phyloP scores from a whole-genome alignment of 2,113 vertebrate species.

The Grantiella picta region DNA sequence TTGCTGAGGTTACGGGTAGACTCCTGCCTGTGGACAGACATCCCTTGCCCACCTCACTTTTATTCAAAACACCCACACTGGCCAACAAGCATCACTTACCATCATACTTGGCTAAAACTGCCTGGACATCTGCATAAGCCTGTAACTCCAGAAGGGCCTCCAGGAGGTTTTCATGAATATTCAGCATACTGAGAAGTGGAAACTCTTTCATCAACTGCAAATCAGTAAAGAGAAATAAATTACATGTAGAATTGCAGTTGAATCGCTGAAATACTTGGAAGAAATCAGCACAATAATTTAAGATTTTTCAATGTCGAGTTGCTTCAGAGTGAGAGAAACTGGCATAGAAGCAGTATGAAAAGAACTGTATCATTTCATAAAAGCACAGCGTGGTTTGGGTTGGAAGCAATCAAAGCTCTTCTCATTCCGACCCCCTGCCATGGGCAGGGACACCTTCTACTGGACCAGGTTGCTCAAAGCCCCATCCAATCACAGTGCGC shows the following conservation, averaged over 20 bases:
- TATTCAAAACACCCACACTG: fast-evolving
- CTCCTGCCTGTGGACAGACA: background rate
- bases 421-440: background rate
- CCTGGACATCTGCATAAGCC: constrained; percentile 97
- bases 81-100: constrained; percentile 71
- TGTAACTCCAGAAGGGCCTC: constrained; percentile 96
- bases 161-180: constrained; percentile 97
- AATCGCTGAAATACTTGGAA: background rate
- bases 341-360: background rate
- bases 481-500: background rate
- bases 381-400: background rate
- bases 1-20: background rate
- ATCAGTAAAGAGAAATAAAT: constrained; percentile 22
- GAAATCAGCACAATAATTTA: background rate
- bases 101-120: constrained; percentile 97
- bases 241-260: background rate
- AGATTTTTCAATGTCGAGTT: background rate
- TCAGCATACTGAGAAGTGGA: constrained; percentile 95
- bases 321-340: background rate
- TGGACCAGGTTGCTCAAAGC: background rate
- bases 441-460: background rate
- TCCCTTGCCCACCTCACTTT: background rate
- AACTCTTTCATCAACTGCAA: constrained; percentile 98
- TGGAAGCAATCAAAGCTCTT: background rate
- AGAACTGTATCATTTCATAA: background rate